Percentiles rank a stretch among this genome's conserved stretches.
phyloP scores from a whole-genome alignment of 2,797 vertebrate genomes.

The Gephyroberyx darwinii region DNA sequence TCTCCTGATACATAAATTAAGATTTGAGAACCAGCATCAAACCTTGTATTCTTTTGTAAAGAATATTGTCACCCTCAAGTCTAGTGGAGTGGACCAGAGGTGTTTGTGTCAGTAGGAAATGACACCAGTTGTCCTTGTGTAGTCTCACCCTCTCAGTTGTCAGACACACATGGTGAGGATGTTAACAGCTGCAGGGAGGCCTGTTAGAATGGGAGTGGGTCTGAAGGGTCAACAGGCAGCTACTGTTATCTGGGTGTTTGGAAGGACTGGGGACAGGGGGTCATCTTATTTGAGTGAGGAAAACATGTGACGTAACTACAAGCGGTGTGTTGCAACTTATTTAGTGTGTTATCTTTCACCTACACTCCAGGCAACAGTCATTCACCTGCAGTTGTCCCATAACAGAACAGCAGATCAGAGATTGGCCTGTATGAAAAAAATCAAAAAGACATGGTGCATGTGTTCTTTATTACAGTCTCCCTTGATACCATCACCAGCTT shows the following conservation, averaged over 20 bases:
- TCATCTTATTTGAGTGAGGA: too few relatives aligned
- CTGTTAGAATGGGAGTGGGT: neutral
- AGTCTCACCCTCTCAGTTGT: constrained; percentile 19
- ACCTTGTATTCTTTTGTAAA: too few relatives aligned
- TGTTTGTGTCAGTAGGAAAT: constrained; percentile 22
- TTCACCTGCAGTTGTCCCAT: neutral
- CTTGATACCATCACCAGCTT: neutral
- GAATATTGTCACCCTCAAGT: too few relatives aligned
- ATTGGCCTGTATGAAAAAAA: neutral
- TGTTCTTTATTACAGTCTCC: constrained; percentile 42
- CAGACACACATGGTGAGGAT: constrained; percentile 19
- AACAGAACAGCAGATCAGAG: neutral
- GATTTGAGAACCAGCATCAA: too few relatives aligned
- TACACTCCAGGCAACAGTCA: neutral
- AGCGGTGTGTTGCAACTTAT: too few relatives aligned
- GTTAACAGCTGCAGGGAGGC: neutral
- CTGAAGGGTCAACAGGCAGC: neutral
- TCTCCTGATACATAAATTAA: too few relatives aligned
- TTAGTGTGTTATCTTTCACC: neutral
- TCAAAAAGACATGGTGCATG: neutral
- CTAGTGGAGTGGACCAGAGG: constrained; percentile 3
- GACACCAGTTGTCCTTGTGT: constrained; percentile 1
- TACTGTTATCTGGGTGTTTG: neutral
- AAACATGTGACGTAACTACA: too few relatives aligned
- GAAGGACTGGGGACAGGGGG: too few relatives aligned